Conservation (phyloP, 2,113 vertebrate species). For the Sebastes schlegelii region DNA sequence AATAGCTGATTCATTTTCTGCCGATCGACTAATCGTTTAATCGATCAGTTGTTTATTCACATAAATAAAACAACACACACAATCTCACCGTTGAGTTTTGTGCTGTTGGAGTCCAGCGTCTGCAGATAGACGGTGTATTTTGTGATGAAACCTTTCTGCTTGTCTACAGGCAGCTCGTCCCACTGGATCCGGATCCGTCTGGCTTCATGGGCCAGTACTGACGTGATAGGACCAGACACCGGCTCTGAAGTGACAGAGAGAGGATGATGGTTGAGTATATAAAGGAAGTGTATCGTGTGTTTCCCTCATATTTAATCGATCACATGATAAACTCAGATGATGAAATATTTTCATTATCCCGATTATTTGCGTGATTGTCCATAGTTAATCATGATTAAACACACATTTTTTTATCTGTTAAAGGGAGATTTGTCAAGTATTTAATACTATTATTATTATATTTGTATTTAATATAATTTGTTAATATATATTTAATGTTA, state of each 20-base stretch:
- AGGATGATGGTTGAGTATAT: not conserved
- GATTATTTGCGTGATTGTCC: no score
- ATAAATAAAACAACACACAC: not conserved
- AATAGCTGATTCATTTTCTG: no score
- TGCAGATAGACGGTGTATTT: conserved; percentile 76
- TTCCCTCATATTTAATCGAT: not conserved
- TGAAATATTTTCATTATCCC: not conserved
- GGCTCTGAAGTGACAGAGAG: conserved; percentile 70
- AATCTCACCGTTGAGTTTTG: conserved; percentile 60
- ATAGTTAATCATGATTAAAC: no score
- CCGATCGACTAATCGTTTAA: no score
- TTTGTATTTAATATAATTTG: no score
- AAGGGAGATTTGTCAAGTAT: no score
- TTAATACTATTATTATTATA: no score
- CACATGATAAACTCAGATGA: not conserved
- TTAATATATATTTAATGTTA: no score
- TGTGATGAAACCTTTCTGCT: conserved; percentile 80
- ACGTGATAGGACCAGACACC: conserved; percentile 58
- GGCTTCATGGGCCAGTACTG: conserved; percentile 39
- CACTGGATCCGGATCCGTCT: conserved; percentile 66
- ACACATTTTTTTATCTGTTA: no score
- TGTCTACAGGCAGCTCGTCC: conserved; percentile 66
- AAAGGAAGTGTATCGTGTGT: not conserved
- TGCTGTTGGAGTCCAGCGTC: conserved; percentile 32
- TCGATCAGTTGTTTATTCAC: no score